phyloP scores from a whole-genome alignment of 2,888 invertebrate species.

The Monochamus alternatus region DNA sequence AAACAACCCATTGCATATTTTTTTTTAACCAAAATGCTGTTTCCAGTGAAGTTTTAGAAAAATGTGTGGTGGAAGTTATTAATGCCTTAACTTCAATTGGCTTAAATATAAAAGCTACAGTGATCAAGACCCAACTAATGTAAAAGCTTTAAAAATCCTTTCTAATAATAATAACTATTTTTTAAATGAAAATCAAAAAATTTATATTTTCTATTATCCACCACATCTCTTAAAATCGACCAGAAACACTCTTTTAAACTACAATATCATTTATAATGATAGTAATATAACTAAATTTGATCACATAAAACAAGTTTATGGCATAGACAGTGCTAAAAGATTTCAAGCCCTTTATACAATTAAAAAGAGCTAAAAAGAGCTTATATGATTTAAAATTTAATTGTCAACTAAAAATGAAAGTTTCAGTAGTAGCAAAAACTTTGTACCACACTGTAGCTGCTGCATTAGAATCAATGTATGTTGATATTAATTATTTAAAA shows the following conservation, averaged over 20 bases:
- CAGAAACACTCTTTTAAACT: background rate
- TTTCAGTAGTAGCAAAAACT: constrained; percentile 40
- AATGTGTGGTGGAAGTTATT: background rate
- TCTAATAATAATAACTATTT: background rate
- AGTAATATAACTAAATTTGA: background rate
- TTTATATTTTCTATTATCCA: background rate
- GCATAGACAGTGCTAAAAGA: background rate
- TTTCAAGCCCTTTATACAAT: background rate
- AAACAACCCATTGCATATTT: constrained; percentile 39
- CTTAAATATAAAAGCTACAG: background rate
- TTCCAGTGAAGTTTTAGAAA: background rate
- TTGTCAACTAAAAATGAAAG: constrained; percentile 31
- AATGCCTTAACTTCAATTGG: background rate
- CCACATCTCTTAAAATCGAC: background rate
- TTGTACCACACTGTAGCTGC: constrained; percentile 37
- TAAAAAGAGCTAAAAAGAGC: background rate
- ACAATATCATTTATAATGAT: constrained; percentile 7
- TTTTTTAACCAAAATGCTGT: background rate
- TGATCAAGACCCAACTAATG: constrained; percentile 1
- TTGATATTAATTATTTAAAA: constrained; percentile 9
- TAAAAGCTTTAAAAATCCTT: background rate
- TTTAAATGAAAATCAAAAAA: background rate
- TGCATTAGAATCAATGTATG: constrained; percentile 32
- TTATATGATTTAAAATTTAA: background rate
- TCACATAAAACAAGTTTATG: background rate